Base-by-base conservation (phyloP, 2,797 vertebrate species). In the Argyrosomus regius region DNA sequence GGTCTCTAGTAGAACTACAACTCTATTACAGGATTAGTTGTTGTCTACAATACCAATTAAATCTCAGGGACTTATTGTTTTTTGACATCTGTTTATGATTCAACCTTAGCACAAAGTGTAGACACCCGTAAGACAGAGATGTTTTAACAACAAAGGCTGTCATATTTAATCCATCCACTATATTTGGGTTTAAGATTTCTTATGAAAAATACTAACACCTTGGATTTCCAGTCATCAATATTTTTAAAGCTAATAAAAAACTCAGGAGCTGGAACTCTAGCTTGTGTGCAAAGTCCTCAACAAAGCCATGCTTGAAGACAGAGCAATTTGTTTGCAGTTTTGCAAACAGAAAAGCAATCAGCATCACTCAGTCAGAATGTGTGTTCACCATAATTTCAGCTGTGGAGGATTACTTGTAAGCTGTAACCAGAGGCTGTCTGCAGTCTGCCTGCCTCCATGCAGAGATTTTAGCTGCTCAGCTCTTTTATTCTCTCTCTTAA, bases 381-480 rank as follows among this genome's bases (percentile, higher is more conserved):
- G 53, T 78, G 66, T 74, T 81, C 62, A 48, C 74, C 78, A 78
- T 83, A 26, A 68, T 84, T 79, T 90, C 78, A 88, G 80, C 77
- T 73, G 76, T 75, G 66, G 58, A 77, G 77, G 79, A 81, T 90
- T 83, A 80, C 62, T 45, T 67, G 52, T 67, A 76, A 83, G 26
- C 69, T 83, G 65, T 76, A 59, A 87, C 67, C 78, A 71, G 87
- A 77, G 81, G 81, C 86, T 41, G 77, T 83, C 76, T 82, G 70
- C 76, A 78, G 78, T 43, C 72, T 68, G 77, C 65, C 77, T 62
- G 83, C 71, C 80, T 87, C 71, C 87, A 82, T 39, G 72, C 79
- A 78, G 82, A 84, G 75, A 66, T 68, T 81, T n/a, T 5, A 60
- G 75, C 73, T 78, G 59, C 69, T 71, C 12, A 79, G 66, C 57